phyloP scores from a whole-genome alignment of 92 coral and sea anemone genomes.

The Parazoanthus darwini region DNA sequence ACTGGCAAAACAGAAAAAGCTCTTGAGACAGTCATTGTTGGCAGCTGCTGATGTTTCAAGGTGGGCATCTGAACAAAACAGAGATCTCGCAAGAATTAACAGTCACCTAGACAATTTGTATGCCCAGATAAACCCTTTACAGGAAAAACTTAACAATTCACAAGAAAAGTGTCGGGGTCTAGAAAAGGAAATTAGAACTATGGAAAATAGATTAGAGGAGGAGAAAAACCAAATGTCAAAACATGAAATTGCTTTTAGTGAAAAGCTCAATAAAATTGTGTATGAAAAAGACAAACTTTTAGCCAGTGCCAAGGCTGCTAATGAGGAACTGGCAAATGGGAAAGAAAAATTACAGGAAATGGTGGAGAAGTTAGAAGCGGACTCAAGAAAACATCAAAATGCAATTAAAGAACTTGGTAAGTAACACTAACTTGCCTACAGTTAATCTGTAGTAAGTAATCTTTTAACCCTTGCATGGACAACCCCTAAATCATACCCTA shows the following conservation, averaged over 20 bases:
- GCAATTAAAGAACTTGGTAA: constrained; percentile 74
- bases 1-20: constrained; percentile 92
- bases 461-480: too few relatives aligned
- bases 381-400: constrained; percentile 70
- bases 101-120: constrained; percentile 90
- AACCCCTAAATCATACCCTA: too few relatives aligned
- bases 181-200: constrained; percentile 66
- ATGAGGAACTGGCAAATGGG: constrained; percentile 63
- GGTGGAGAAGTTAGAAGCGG: constrained; percentile 58
- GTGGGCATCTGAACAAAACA: constrained; percentile 95
- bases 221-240: constrained; percentile 52
- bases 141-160: constrained; percentile 79
- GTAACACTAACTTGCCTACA: neutral
- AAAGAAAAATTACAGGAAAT: constrained; percentile 81
- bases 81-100: constrained; percentile 90
- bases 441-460: too few relatives aligned
- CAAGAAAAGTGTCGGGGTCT: constrained; percentile 69
- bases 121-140: constrained; percentile 93
- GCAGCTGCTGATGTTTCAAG: constrained; percentile 99
- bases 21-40: constrained; percentile 84
- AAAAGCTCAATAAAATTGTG: constrained; percentile 60
- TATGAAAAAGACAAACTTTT: constrained; percentile 73
- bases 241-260: constrained; percentile 63
- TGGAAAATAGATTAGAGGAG: constrained; percentile 61
- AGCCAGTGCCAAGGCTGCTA: constrained; percentile 64